These are phyloP conservation scores for Myotis daubentonii DNA, from an alignment of 2,797 vertebrate genomes.

Conservation along the genomic window DNA sequence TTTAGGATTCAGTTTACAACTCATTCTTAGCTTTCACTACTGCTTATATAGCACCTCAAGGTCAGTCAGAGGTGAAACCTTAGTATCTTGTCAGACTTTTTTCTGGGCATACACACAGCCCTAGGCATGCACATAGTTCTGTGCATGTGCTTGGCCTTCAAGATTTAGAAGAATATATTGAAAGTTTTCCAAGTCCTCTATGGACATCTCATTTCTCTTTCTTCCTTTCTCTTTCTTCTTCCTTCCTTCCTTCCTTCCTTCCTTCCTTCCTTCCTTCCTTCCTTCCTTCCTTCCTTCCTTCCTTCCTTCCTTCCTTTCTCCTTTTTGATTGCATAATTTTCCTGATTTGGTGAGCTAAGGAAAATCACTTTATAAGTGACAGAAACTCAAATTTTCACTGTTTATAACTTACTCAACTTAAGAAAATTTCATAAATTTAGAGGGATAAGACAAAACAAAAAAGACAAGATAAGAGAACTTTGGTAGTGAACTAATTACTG, in stretches of 20 bases:
- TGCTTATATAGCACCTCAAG: neutral
- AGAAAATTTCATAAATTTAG: neutral
- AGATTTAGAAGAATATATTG: neutral
- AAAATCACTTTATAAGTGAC: neutral
- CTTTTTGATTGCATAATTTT: neutral
- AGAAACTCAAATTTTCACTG: neutral
- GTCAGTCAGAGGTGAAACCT: neutral
- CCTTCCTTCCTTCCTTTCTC: too few species aligned
- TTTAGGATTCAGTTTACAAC: neutral
- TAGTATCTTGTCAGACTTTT: neutral
- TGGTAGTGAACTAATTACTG: neutral
- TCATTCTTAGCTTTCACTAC: neutral
- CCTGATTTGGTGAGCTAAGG: neutral
- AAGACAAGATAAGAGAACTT: neutral
- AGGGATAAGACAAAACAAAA: neutral
- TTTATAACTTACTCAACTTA: neutral
- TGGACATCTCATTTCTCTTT: neutral
- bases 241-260: too few species aligned
- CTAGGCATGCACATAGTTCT: neutral
- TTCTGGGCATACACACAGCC: neutral
- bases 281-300: too few species aligned
- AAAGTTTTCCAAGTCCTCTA: neutral
- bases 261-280: too few species aligned
- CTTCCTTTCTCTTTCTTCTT: neutral
- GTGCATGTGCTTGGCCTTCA: neutral